These are phyloP conservation scores for Thaleichthys pacificus DNA, from an alignment of 2,797 vertebrate genomes.

Conservation along the genomic window DNA sequence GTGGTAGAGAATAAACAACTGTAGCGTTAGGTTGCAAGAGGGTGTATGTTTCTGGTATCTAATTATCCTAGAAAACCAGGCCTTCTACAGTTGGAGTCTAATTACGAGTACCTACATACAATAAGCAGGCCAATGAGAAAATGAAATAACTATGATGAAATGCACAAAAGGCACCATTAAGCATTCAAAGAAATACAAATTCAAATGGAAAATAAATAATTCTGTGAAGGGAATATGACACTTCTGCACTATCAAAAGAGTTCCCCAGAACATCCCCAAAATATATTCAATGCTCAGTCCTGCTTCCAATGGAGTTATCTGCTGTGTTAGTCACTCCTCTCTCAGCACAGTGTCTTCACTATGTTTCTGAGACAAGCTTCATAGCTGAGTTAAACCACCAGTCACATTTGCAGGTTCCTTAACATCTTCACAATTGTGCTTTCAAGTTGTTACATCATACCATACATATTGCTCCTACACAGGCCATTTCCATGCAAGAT, in stretches of 20 bases:
- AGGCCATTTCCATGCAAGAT: conserved; percentile 35
- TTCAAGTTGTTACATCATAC: conserved; percentile 38
- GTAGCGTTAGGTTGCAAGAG: conserved; percentile 30
- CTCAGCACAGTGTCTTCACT: conserved; percentile 35
- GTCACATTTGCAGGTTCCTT: conserved; percentile 71
- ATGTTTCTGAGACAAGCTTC: conserved; percentile 36
- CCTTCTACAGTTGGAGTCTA: conserved; percentile 35
- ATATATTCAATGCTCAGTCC: conserved; percentile 11
- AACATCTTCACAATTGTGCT: conserved; percentile 51
- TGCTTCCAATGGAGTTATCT: conserved; percentile 19
- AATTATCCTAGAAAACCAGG: conserved; percentile 37
- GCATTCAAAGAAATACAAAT: conserved; percentile 68
- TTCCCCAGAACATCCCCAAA: conserved; percentile 14
- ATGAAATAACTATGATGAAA: conserved; percentile 52
- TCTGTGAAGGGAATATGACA: conserved; percentile 34
- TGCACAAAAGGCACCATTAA: conserved; percentile 84
- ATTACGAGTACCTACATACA: conserved; percentile 10
- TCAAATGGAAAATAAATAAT: conserved; percentile 49
- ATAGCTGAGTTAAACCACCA: conserved; percentile 41
- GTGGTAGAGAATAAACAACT: conserved; percentile 65
- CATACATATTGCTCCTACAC: conserved; percentile 21
- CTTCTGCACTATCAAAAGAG: conserved; percentile 30
- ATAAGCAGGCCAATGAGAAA: conserved; percentile 39
- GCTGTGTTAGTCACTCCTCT: conserved; percentile 38
- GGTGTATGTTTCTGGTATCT: conserved; percentile 24